Evolutionary conservation across 2,113 vertebrate species (phyloP), one percentile per base, ranked within the genome.

Genomic region (Dicerorhinus sumatrensis): DNA sequence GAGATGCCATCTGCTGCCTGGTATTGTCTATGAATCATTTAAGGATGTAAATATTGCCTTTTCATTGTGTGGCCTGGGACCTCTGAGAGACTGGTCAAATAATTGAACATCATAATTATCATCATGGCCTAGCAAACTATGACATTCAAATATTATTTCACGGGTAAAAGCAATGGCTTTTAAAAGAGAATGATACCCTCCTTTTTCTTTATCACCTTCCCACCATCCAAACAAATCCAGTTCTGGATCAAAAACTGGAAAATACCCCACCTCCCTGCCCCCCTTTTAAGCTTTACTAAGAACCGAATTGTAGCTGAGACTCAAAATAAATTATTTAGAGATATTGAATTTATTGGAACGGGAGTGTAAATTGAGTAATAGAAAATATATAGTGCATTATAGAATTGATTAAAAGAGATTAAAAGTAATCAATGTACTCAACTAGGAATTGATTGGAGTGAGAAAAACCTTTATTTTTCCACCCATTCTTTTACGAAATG

Each of bases 1-100:
- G 27, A 58, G 60, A 85, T 62, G 31, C 85, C 81, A 56, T 87
- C 58, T 92, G 93, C 75, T 94, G 23, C 31, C 85, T 91, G 23
- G 1, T 29, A 48, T 20, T 90, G 27, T 69, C 72, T 36, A 17
- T 51, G 46, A 77, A 63, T 62, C 46, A 80, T 42, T 76, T 16
- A 18, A 69, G 18, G 8, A 65, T 84, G 56, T 77, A 63, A 36
- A 69, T 75, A 65, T 60, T 79, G 29, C 56, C 69, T 92, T 89
- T 65, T 18, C 29, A 82, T 58, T 33, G 6, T 69, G 16, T 20
- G 4, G 20, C 10, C 60, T 93, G 33, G 33, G 58, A 77, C 70
- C n/a, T 86, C 23, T 12, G 39, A 92, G 51, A 91, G 16, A 73
- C 0, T 25, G 10, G 11, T 75, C 51, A 93, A 62, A 54, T 79